Evolutionary conservation across 2,113 vertebrate species (phyloP).

Genomic region (Dicentrarchus labrax): DNA sequence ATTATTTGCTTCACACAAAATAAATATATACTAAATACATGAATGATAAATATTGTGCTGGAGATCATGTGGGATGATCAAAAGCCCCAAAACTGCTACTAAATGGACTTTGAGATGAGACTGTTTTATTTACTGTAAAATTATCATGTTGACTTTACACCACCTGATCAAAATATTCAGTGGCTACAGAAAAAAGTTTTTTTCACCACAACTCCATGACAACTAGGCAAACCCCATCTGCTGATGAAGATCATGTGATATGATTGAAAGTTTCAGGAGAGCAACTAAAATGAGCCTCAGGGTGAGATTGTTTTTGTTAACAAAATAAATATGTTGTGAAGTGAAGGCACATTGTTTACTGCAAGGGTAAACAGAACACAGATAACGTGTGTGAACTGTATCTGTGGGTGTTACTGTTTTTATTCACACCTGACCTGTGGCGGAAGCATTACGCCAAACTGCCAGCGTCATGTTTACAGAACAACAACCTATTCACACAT

Average conservation of each 20-base stretch:
- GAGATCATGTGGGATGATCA: not conserved
- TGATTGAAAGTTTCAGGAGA: not conserved
- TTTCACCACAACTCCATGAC: not conserved
- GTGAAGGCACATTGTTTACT: not conserved
- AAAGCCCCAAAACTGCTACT: not conserved
- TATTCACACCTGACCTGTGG: slow-evolving; percentile 17
- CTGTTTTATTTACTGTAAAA: not conserved
- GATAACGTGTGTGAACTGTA: not conserved
- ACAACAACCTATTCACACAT: not conserved
- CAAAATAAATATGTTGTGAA: not conserved
- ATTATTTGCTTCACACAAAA: not conserved
- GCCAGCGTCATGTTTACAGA: not conserved
- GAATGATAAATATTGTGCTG: not conserved
- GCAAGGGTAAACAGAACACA: not conserved
- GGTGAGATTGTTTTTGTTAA: slow-evolving; percentile 7
- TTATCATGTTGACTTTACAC: not conserved
- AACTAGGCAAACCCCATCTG: not conserved
- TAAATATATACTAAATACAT: not conserved
- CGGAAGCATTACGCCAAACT: not conserved
- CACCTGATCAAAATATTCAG: not conserved
- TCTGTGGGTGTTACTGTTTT: slow-evolving; percentile 10
- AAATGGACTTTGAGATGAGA: not conserved
- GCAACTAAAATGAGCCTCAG: not conserved
- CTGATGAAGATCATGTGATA: slow-evolving; percentile 18
- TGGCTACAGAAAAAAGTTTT: not conserved